A percentile compares a stretch with the other conserved stretches of the same genome.
phyloP scores from a whole-genome alignment of 2,113 vertebrate genomes.

The Loxodonta africana region DNA sequence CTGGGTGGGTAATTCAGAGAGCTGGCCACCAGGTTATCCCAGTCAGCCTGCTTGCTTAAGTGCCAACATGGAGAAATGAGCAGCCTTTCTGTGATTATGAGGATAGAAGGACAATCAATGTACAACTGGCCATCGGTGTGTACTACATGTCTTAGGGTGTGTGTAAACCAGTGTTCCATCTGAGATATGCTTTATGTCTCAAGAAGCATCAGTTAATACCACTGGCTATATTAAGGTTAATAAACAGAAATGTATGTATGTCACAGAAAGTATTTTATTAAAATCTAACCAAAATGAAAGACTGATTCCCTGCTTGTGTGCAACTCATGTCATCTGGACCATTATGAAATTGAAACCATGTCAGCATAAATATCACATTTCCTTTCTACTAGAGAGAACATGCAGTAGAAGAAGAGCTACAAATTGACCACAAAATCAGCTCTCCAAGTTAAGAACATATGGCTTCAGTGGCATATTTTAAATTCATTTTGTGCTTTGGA shows the following conservation, averaged over 20 bases:
- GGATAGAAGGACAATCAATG: neutral
- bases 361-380: neutral
- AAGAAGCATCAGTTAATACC: neutral
- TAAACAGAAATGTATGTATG: conserved; percentile 17
- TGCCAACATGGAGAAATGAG: neutral
- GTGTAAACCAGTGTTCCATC: neutral
- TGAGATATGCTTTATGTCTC: neutral
- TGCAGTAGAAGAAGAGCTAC: neutral
- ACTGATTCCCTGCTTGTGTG: neutral
- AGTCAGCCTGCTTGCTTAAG: neutral
- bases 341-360: conserved; percentile 34
- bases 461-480: neutral
- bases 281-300: conserved; percentile 44
- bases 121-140: neutral
- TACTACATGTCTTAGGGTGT: neutral
- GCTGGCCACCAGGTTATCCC: neutral
- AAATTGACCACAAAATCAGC: neutral
- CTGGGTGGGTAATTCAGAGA: neutral
- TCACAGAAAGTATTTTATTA: neutral
- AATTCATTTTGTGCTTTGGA: neutral
- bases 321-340: neutral
- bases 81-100: neutral
- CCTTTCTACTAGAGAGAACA: neutral
- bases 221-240: neutral
- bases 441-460: neutral